A percentile compares a stretch with the other conserved stretches of the same genome.
Conservation (phyloP, 1,140 invertebrate species). For the Calephelis nemesis region DNA sequence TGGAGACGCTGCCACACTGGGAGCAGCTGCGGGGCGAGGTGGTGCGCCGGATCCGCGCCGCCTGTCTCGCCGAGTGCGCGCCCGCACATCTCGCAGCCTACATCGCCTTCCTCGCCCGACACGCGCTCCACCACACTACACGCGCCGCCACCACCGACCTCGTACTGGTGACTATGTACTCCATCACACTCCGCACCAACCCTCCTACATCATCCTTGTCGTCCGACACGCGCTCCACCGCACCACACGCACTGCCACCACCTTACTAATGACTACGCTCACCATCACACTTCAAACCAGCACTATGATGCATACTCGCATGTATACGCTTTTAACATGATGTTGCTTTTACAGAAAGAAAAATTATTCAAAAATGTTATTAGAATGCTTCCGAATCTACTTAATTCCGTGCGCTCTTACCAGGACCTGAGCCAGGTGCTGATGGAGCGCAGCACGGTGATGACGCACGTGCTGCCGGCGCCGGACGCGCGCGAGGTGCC, state of each 20-base stretch:
- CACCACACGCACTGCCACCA: too few species aligned
- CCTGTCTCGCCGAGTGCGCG: constrained; percentile 94
- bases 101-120: constrained; percentile 89
- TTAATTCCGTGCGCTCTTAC: neutral
- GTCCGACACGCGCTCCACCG: too few species aligned
- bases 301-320: too few species aligned
- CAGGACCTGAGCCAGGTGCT: constrained; percentile 94
- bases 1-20: constrained; percentile 88
- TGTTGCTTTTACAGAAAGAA: too few species aligned
- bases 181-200: constrained; percentile 13
- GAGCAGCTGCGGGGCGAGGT: constrained; percentile 82
- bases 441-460: constrained; percentile 94
- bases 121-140: constrained; percentile 80
- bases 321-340: too few species aligned
- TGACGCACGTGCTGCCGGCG: constrained; percentile 89
- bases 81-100: constrained; percentile 93
- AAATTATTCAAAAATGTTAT: too few species aligned
- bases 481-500: constrained; percentile 40
- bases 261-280: too few species aligned
- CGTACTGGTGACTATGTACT: constrained; percentile 45
- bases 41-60: constrained; percentile 86
- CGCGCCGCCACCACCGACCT: constrained; percentile 76
- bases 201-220: neutral
- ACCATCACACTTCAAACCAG: too few species aligned
- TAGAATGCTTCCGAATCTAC: too few species aligned